These are phyloP conservation scores for Ectemnius lituratus DNA, from an alignment of 2,888 invertebrate species.

Conservation along the genomic window DNA sequence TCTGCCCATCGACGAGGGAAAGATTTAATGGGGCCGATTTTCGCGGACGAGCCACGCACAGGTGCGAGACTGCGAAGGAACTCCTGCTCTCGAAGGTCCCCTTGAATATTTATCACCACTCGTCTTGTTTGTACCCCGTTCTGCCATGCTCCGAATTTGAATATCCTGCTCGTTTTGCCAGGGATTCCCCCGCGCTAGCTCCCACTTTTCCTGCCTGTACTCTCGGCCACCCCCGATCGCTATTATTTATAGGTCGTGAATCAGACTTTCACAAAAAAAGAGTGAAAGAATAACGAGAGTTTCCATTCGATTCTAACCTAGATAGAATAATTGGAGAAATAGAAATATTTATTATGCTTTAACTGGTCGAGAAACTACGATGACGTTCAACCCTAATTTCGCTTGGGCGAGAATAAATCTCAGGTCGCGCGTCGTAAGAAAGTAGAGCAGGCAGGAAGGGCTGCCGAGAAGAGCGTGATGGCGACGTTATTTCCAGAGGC, in stretches of 20 bases:
- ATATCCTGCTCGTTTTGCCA: slow-evolving; percentile 51
- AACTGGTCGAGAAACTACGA: no score
- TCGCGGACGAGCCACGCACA: slow-evolving; percentile 17
- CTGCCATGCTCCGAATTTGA: slow-evolving; percentile 58
- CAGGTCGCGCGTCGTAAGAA: no score
- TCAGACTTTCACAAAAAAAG: slow-evolving; percentile 32
- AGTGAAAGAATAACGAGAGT: slow-evolving; percentile 41
- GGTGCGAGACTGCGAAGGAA: slow-evolving; percentile 31
- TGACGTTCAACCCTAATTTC: no score
- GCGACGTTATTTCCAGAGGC: slow-evolving; percentile 1
- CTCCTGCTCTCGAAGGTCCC: slow-evolving; percentile 47
- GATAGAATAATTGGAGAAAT: not conserved
- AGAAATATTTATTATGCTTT: not conserved
- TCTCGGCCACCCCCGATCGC: slow-evolving; percentile 9
- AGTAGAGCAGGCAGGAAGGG: no score
- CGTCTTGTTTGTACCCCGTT: slow-evolving; percentile 60
- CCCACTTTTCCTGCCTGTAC: slow-evolving; percentile 37
- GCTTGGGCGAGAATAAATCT: no score
- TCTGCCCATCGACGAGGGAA: not conserved
- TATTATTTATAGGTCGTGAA: slow-evolving; percentile 55
- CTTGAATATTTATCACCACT: slow-evolving; percentile 63
- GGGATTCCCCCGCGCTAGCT: slow-evolving; percentile 38
- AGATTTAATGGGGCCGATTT: not conserved
- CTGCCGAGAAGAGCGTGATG: no score
- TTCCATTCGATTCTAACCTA: not conserved